Percentiles rank a stretch among this genome's conserved stretches.
Conservation (phyloP, 2,797 vertebrate genomes). For the Schizopygopsis pylzovi region DNA sequence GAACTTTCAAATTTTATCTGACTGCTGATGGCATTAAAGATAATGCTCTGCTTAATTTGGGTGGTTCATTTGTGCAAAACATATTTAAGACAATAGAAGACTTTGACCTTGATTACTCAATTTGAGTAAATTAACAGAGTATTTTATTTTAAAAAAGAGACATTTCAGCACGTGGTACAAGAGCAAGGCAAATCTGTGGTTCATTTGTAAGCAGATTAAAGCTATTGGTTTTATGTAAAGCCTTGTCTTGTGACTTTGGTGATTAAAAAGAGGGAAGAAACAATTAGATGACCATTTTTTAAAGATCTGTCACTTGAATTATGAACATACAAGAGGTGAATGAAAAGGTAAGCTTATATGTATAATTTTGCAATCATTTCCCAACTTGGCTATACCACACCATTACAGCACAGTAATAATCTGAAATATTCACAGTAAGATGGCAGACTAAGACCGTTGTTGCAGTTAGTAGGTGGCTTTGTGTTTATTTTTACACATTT, state of each 20-base stretch:
- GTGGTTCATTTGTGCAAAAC: not conserved
- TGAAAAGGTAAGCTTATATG: too few species aligned
- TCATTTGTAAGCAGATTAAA: not conserved
- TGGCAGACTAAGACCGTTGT: not conserved
- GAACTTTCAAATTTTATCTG: not conserved
- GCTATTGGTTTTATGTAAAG: not conserved
- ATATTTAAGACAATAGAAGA: not conserved
- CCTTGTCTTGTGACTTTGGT: not conserved
- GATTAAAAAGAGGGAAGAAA: not conserved
- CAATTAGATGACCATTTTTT: too few species aligned
- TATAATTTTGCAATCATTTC: not conserved
- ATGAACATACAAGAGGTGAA: not conserved
- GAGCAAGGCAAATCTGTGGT: not conserved
- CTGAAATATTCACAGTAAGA: not conserved
- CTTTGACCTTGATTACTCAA: not conserved
- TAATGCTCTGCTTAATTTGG: not conserved
- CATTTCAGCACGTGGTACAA: not conserved
- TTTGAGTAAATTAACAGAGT: too few species aligned
- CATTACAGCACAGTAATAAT: not conserved
- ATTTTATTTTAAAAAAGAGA: too few species aligned
- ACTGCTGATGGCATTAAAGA: not conserved
- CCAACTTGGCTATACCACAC: not conserved
- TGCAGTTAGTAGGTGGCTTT: not conserved
- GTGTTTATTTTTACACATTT: not conserved
- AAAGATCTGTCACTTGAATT: not conserved